phyloP scores from a whole-genome alignment of 37 sponge, comb jelly and placozoan species.

The Cliona cf. orientalis region DNA sequence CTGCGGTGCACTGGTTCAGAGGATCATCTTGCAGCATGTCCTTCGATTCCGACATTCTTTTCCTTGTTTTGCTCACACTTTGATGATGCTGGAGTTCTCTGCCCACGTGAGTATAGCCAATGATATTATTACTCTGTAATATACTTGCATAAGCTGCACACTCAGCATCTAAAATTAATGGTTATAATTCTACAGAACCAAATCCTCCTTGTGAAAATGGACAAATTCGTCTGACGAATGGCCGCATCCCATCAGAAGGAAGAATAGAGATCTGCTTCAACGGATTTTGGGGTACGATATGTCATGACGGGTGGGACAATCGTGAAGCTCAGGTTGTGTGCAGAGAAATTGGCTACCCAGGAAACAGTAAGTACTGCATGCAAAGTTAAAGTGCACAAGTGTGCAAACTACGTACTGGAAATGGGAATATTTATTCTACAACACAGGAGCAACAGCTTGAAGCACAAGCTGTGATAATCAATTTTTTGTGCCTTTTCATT shows the following conservation, averaged over 20 bases:
- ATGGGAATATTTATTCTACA: not conserved
- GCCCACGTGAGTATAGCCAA: constrained; percentile 30
- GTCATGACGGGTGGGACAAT: constrained; percentile 31
- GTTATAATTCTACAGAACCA: constrained; percentile 1
- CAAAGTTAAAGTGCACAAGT: not conserved
- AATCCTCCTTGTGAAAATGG: constrained; percentile 25
- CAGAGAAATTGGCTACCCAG: constrained; percentile 15
- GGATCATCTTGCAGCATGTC: constrained; percentile 11
- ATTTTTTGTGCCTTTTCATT: not conserved
- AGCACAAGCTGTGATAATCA: not conserved
- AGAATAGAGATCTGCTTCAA: constrained; percentile 48
- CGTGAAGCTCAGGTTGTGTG: constrained; percentile 33
- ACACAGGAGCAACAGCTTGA: too few relatives aligned
- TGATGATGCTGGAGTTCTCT: constrained; percentile 39
- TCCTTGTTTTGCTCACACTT: constrained; percentile 22
- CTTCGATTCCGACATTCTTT: not conserved
- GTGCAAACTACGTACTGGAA: not conserved
- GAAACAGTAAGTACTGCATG: constrained; percentile 3
- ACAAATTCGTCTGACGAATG: not conserved
- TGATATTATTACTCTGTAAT: not conserved
- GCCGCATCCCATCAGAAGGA: constrained; percentile 16
- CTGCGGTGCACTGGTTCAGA: constrained; percentile 41
- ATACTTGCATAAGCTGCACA: not conserved
- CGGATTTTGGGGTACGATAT: constrained; percentile 54
- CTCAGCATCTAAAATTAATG: not conserved